Percentiles rank a stretch among this genome's conserved stretches.
phyloP scores from a whole-genome alignment of 2,797 vertebrate species.

The Lepilemur septentrionalis region DNA sequence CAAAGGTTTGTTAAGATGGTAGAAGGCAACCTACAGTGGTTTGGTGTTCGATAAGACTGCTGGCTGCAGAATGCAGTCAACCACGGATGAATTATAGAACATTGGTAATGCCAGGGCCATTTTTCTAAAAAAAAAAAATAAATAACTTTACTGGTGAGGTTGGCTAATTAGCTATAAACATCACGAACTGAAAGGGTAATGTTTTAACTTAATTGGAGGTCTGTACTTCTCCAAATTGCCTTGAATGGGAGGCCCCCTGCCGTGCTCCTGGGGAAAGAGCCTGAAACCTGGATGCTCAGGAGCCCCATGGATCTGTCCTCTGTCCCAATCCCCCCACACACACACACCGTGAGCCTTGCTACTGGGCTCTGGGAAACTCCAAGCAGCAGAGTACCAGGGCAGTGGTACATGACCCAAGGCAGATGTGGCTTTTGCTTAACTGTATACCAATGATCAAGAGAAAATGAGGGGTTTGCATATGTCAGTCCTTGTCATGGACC shows the following conservation, averaged over 20 bases:
- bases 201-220: slow-evolving; percentile 48
- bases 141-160: slow-evolving; percentile 37
- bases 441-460: background rate
- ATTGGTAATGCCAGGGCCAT: slow-evolving; percentile 24
- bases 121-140: slow-evolving; percentile 46
- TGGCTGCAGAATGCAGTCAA: slow-evolving; percentile 34
- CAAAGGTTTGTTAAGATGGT: slow-evolving; percentile 25
- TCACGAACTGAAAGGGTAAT: slow-evolving; percentile 11
- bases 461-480: slow-evolving; percentile 14
- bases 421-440: background rate
- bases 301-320: background rate
- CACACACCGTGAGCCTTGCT: background rate
- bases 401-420: background rate
- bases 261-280: background rate
- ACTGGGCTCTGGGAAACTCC: background rate
- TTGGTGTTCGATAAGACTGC: slow-evolving; percentile 44
- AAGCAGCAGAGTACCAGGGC: background rate
- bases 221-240: slow-evolving; percentile 38
- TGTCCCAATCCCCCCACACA: background rate
- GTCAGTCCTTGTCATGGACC: background rate
- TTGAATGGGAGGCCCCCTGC: slow-evolving; percentile 8
- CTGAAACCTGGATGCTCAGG: background rate
- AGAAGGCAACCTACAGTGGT: slow-evolving; percentile 53
- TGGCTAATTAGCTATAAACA: slow-evolving; percentile 61
- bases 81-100: slow-evolving; percentile 30